phyloP scores from a whole-genome alignment of 2,113 vertebrate species.

The Kryptolebias marmoratus region DNA sequence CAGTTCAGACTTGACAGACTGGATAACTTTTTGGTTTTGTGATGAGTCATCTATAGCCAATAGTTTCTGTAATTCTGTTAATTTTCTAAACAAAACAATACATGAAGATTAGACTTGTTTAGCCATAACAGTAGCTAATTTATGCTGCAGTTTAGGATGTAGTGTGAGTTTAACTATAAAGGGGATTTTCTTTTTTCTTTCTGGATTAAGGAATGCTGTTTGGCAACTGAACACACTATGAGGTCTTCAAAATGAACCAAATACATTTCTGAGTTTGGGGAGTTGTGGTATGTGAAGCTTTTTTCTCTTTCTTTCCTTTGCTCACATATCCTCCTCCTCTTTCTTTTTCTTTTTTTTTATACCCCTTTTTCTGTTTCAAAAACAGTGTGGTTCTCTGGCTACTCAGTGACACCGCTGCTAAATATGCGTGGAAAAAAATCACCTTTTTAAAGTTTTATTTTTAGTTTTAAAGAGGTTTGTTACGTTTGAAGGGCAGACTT shows the following conservation, averaged over 20 bases:
- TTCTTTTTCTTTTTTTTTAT: conserved; percentile 6
- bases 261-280: conserved; percentile 64
- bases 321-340: conserved; percentile 27
- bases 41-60: conserved; percentile 18
- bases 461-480: conserved; percentile 27
- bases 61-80: background rate
- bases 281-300: conserved; percentile 72
- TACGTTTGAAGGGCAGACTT: conserved; percentile 51
- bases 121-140: conserved; percentile 13
- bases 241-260: conserved; percentile 60
- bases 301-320: conserved; percentile 1
- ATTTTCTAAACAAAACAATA: background rate
- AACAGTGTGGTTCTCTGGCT: conserved; percentile 37
- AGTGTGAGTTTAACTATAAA: conserved; percentile 41
- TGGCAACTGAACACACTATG: conserved; percentile 63
- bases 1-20: background rate
- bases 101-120: conserved; percentile 20
- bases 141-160: background rate
- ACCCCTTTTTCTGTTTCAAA: conserved; percentile 11
- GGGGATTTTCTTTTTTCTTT: conserved; percentile 62
- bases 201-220: conserved; percentile 62
- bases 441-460: conserved; percentile 63
- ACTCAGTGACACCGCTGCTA: conserved; percentile 56
- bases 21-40: background rate
- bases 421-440: conserved; percentile 74